These are phyloP conservation scores for Avahi laniger DNA, from an alignment of 2,797 vertebrate species.

Conservation along the genomic window DNA sequence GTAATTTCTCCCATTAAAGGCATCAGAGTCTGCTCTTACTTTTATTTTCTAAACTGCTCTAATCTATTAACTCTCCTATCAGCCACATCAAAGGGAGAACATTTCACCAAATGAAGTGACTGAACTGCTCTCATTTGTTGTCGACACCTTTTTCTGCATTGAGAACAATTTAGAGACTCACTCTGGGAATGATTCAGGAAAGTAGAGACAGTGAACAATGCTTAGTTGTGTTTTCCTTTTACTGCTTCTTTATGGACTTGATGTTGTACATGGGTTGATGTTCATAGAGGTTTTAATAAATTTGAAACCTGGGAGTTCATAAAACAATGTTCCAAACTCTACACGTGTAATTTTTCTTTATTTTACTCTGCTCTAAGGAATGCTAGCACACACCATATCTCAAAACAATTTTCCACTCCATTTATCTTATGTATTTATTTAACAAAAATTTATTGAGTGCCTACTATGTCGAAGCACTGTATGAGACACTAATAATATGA, in stretches of 20 bases:
- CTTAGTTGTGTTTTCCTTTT: background rate
- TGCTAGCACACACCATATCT: background rate
- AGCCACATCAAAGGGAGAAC: background rate
- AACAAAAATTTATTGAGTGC: background rate
- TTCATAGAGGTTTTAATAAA: constrained; percentile 65
- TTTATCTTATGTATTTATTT: constrained; percentile 33
- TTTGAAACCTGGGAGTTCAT: constrained; percentile 35
- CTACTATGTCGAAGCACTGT: background rate
- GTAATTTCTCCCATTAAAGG: background rate
- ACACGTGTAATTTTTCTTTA: constrained; percentile 13
- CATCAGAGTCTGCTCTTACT: background rate
- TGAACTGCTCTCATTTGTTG: background rate
- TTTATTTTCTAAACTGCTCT: background rate
- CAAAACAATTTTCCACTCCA: constrained; percentile 8
- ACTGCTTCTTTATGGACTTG: constrained; percentile 51
- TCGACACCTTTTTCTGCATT: background rate
- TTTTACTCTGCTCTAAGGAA: constrained; percentile 30
- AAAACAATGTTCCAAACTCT: constrained; percentile 32
- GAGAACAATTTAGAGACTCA: constrained; percentile 26
- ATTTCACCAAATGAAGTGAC: background rate
- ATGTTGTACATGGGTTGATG: background rate
- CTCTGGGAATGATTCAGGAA: background rate
- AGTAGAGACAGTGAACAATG: background rate
- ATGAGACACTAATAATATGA: background rate
- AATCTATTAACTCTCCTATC: background rate